Percentiles rank a stretch among this genome's conserved stretches.
Evolutionary conservation across 1,140 invertebrate genomes (phyloP).

Genomic region (Caenorhabditis remanei): DNA sequence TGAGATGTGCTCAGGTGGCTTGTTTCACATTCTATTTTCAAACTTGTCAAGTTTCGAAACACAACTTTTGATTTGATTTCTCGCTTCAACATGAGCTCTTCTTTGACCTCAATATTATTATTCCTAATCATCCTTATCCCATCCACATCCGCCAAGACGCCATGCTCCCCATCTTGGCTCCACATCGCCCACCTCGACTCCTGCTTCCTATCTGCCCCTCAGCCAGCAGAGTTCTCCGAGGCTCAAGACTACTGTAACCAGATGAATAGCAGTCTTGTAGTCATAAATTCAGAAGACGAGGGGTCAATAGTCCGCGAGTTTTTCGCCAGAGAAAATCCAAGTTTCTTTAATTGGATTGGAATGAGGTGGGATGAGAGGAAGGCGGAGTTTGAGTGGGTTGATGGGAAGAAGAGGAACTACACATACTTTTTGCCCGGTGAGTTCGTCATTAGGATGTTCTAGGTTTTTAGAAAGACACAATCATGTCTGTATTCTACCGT

Average conservation of each 20-base stretch:
- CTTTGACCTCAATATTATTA: neutral
- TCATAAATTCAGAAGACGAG: slow-evolving; percentile 36
- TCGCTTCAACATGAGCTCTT: no score
- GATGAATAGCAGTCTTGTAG: neutral
- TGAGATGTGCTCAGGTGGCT: no score
- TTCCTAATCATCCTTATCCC: neutral
- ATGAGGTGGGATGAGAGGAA: slow-evolving; percentile 1
- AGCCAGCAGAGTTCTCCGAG: slow-evolving; percentile 22
- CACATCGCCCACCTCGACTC: slow-evolving; percentile 36
- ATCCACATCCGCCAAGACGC: neutral
- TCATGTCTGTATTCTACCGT: neutral
- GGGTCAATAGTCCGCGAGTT: slow-evolving; percentile 9
- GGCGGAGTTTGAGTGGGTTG: slow-evolving; percentile 23
- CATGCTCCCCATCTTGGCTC: slow-evolving; percentile 22
- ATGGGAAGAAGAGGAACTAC: slow-evolving; percentile 21
- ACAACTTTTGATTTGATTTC: no score
- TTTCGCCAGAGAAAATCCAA: slow-evolving; percentile 22
- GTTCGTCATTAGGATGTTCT: neutral
- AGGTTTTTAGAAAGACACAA: neutral
- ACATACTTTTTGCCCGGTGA: slow-evolving; percentile 46
- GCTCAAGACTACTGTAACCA: slow-evolving; percentile 1
- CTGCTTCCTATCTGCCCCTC: slow-evolving; percentile 15
- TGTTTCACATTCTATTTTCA: no score
- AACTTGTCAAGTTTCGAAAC: no score
- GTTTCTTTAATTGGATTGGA: slow-evolving; percentile 40